Evolutionary conservation across 2,888 invertebrate species (phyloP).

Genomic region (Chrysopilus asiliformis): DNA sequence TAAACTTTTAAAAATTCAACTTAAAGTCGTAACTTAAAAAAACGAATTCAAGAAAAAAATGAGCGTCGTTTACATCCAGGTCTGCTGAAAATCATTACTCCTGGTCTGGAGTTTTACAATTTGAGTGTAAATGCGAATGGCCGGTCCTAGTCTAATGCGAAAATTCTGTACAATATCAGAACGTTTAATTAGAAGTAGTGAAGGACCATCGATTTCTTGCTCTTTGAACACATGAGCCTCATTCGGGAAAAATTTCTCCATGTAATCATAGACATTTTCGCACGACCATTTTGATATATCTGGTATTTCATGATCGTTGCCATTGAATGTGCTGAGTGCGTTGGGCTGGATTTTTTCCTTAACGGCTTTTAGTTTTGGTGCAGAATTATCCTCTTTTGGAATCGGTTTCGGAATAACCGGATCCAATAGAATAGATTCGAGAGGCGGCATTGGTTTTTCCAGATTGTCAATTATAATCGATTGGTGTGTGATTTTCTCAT

Average conservation of each 20-base stretch:
- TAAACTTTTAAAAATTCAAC: too few relatives aligned
- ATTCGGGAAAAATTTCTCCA: constrained; percentile 60
- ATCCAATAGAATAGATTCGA: too few relatives aligned
- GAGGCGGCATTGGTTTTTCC: too few relatives aligned
- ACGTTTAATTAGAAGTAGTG: constrained; percentile 68
- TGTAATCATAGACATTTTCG: constrained; percentile 70
- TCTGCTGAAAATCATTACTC: constrained; percentile 44
- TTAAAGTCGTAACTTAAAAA: too few relatives aligned
- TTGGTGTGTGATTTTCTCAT: too few relatives aligned
- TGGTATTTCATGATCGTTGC: constrained; percentile 40
- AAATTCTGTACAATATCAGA: constrained; percentile 72
- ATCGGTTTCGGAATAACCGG: too few relatives aligned
- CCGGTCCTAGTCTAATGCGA: constrained; percentile 74
- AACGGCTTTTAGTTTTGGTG: too few relatives aligned
- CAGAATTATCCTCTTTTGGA: too few relatives aligned
- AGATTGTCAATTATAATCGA: too few relatives aligned
- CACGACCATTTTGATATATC: constrained; percentile 72
- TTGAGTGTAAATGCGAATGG: constrained; percentile 69
- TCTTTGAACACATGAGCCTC: constrained; percentile 70
- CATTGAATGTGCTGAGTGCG: too few relatives aligned
- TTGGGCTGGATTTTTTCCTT: too few relatives aligned
- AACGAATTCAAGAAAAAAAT: too few relatives aligned
- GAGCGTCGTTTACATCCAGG: constrained; percentile 24
- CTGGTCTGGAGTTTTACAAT: constrained; percentile 71
- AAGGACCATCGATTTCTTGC: constrained; percentile 87